Evolutionary conservation across 2,888 invertebrate species (phyloP).

Genomic region (Panzeria rudis): DNA sequence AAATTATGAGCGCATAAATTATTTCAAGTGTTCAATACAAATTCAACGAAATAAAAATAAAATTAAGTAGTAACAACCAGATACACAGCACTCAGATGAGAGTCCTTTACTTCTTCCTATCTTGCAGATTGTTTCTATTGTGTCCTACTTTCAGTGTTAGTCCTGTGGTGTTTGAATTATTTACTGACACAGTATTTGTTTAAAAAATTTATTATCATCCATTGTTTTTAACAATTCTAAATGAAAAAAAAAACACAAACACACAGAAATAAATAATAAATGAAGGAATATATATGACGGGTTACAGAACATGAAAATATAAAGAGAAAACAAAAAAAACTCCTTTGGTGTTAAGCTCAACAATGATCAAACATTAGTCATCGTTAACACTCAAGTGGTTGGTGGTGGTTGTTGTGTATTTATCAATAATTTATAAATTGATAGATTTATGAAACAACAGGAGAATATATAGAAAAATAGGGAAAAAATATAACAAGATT

Average conservation of each 20-base stretch:
- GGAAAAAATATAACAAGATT: neutral
- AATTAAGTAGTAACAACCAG: slow-evolving; percentile 1
- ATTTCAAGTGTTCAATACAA: slow-evolving; percentile 57
- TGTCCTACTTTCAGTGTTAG: slow-evolving; percentile 11
- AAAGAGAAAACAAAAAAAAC: slow-evolving; percentile 1
- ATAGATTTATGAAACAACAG: slow-evolving; percentile 68
- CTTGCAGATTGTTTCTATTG: slow-evolving; percentile 26
- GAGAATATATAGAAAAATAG: neutral
- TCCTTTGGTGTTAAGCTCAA: slow-evolving; percentile 55
- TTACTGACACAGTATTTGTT: slow-evolving; percentile 62
- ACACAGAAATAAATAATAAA: slow-evolving; percentile 1
- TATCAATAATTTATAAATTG: slow-evolving; percentile 72
- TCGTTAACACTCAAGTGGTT: slow-evolving; percentile 50
- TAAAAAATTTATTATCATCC: slow-evolving; percentile 69
- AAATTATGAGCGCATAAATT: slow-evolving; percentile 71
- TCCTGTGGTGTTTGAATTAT: slow-evolving; percentile 55
- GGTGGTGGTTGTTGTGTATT: slow-evolving; percentile 60
- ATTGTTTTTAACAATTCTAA: slow-evolving; percentile 58
- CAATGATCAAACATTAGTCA: slow-evolving; percentile 69
- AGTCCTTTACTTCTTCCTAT: slow-evolving; percentile 34
- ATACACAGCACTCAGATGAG: slow-evolving; percentile 11
- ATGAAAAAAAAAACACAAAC: neutral
- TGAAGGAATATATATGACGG: slow-evolving; percentile 13
- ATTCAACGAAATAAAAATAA: neutral
- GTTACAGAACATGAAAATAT: neutral